These are phyloP conservation scores for Metellina segmentata DNA, from an alignment of 2,888 invertebrate species.

Conservation along the genomic window DNA sequence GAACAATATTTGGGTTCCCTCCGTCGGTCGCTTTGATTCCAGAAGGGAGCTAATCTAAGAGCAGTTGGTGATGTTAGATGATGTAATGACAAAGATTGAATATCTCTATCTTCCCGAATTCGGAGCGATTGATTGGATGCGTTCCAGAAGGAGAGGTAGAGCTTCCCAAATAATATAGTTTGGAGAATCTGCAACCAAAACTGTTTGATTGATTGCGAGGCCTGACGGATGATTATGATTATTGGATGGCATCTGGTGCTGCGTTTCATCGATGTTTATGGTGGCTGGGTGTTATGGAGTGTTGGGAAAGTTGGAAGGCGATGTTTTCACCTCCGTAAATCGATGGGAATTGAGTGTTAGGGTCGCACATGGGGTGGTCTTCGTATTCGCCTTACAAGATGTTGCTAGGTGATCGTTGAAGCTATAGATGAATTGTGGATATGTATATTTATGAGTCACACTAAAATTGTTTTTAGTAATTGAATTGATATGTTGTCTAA, in stretches of 20 bases:
- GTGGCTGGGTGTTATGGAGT: neutral
- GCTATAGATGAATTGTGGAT: neutral
- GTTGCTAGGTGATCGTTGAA: neutral
- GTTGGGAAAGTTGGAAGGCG: neutral
- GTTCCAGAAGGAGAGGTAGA: conserved; percentile 4
- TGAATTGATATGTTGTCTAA: too few relatives aligned
- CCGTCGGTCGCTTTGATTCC: conserved; percentile 19
- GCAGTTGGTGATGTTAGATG: conserved; percentile 41
- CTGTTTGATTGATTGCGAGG: conserved; percentile 55
- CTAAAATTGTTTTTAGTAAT: too few relatives aligned
- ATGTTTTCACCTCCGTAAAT: neutral
- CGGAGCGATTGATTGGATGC: conserved; percentile 30
- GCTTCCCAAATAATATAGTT: conserved; percentile 48
- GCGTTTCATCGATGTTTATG: conserved; percentile 15
- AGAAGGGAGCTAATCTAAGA: conserved; percentile 22
- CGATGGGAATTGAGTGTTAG: neutral
- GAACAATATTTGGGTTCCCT: conserved; percentile 6
- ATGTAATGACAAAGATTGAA: conserved; percentile 64
- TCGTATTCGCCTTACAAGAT: neutral
- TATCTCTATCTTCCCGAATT: conserved; percentile 25
- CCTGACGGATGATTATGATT: conserved; percentile 52
- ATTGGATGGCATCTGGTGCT: conserved; percentile 46
- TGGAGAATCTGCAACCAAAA: conserved; percentile 47
- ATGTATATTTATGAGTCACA: too few relatives aligned
- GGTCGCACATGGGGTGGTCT: neutral